Evolutionary conservation across 2,888 invertebrate species (phyloP).

Genomic region (Penaeus monodon): DNA sequence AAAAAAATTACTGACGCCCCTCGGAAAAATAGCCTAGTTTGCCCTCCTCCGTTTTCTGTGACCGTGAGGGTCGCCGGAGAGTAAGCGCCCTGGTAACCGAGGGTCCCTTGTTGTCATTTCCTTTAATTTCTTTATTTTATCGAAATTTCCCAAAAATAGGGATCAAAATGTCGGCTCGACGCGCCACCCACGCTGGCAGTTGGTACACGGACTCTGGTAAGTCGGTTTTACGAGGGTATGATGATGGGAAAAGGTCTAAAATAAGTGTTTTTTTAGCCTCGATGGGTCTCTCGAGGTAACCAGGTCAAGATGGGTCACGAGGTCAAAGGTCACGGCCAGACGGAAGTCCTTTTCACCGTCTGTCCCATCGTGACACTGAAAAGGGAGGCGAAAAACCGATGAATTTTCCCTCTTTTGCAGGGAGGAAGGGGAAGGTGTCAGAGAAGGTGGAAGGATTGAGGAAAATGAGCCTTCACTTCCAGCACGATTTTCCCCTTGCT

Average conservation of each 20-base stretch:
- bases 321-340: too few relatives aligned
- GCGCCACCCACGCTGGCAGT: conserved; percentile 91
- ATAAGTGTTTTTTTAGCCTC: too few relatives aligned
- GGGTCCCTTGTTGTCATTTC: conserved; percentile 46
- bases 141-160: conserved; percentile 57
- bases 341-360: too few relatives aligned
- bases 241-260: background rate
- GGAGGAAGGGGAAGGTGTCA: too few relatives aligned
- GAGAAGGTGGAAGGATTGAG: too few relatives aligned
- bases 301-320: conserved; percentile 10
- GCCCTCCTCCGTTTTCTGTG: background rate
- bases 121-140: conserved; percentile 53
- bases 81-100: conserved; percentile 14
- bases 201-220: conserved; percentile 94
- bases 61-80: background rate
- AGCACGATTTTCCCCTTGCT: too few relatives aligned
- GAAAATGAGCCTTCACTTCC: too few relatives aligned
- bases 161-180: conserved; percentile 59
- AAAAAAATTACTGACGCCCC: background rate
- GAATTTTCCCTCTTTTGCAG: too few relatives aligned
- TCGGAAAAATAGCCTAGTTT: background rate
- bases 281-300: background rate
- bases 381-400: too few relatives aligned
- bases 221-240: conserved; percentile 65
- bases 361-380: too few relatives aligned